Conservation (phyloP, 2,797 vertebrate genomes). For the Pangasius krempfi region DNA sequence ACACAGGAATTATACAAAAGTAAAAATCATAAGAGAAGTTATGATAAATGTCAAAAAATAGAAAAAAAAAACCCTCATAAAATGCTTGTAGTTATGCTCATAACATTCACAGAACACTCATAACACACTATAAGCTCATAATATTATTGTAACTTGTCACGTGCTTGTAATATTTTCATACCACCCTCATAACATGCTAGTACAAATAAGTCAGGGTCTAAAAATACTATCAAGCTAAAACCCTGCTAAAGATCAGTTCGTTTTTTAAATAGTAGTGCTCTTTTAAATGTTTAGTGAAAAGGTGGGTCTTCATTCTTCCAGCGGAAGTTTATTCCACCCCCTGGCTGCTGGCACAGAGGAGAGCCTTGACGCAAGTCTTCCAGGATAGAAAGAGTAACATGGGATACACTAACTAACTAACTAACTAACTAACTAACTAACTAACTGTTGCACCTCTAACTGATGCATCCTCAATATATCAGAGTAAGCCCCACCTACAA, state of each 20-base stretch:
- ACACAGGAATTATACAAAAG: neutral
- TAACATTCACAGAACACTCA: neutral
- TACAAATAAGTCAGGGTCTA: too few relatives aligned
- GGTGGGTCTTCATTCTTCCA: neutral
- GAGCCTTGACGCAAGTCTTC: neutral
- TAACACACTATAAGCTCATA: neutral
- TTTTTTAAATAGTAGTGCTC: too few relatives aligned
- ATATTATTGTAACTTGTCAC: neutral
- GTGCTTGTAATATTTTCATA: neutral
- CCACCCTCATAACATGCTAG: too few relatives aligned
- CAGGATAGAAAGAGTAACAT: neutral
- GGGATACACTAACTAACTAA: neutral
- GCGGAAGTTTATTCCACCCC: neutral
- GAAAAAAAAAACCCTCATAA: too few relatives aligned
- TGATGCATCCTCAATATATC: neutral
- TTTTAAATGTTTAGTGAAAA: neutral
- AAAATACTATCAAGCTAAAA: neutral
- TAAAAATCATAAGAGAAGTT: neutral
- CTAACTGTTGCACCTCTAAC: neutral
- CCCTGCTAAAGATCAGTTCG: neutral
- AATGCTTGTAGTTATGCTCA: neutral
- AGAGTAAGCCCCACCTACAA: neutral
- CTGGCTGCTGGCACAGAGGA: neutral
- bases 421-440: neutral
- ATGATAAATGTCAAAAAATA: too few relatives aligned